These are phyloP conservation scores for Neoaliturus tenellus DNA, from an alignment of 2,888 invertebrate species.

Conservation along the genomic window DNA sequence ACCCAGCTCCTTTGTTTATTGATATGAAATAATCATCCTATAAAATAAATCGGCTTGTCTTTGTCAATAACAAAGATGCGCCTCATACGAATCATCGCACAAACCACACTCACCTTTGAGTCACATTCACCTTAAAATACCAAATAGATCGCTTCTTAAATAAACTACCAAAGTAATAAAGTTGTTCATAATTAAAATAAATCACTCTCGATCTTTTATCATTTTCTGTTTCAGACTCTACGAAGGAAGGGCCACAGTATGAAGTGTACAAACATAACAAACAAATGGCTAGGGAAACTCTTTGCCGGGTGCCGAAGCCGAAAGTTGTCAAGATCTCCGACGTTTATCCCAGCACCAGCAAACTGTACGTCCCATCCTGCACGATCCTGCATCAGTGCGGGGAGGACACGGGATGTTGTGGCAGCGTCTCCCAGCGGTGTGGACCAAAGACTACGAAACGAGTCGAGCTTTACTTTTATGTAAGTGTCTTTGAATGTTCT, in stretches of 20 bases:
- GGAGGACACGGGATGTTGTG: slow-evolving; percentile 93
- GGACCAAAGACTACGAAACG: slow-evolving; percentile 83
- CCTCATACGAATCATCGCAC: too few species aligned
- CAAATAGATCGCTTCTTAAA: too few species aligned
- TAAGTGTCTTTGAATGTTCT: slow-evolving; percentile 81
- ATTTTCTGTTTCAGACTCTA: slow-evolving; percentile 32
- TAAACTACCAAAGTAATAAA: too few species aligned
- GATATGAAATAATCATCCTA: too few species aligned
- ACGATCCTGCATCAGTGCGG: slow-evolving; percentile 91
- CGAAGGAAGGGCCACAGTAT: slow-evolving; percentile 27
- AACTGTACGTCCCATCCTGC: slow-evolving; percentile 89
- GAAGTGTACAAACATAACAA: slow-evolving; percentile 60
- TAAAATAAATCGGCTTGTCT: too few species aligned
- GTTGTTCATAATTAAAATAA: too few species aligned
- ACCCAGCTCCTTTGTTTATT: too few species aligned
- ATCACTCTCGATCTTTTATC: not conserved
- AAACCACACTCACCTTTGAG: too few species aligned
- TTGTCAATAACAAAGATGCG: too few species aligned
- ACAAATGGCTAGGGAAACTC: slow-evolving; percentile 72
- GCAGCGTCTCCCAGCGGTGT: slow-evolving; percentile 82
- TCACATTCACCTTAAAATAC: too few species aligned
- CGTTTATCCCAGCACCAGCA: slow-evolving; percentile 82
- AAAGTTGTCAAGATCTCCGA: slow-evolving; percentile 85
- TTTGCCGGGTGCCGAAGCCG: slow-evolving; percentile 83
- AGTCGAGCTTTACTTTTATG: slow-evolving; percentile 87